Evolutionary conservation across 1,140 invertebrate species (phyloP).

Genomic region (Uloborus diversus): DNA sequence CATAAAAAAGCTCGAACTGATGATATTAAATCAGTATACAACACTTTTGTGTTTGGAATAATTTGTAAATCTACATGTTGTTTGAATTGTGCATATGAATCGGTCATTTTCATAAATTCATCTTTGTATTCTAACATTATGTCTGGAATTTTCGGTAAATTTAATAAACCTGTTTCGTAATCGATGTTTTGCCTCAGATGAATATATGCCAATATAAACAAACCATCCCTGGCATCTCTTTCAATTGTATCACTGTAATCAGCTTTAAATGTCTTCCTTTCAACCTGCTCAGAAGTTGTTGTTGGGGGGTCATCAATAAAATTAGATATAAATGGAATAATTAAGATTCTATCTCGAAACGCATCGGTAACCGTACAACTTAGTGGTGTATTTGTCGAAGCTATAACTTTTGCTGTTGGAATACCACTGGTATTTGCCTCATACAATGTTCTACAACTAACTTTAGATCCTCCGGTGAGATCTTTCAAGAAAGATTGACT

Average conservation of each 20-base stretch:
- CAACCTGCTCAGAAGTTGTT: not conserved
- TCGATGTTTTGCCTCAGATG: slow-evolving; percentile 13
- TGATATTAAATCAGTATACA: slow-evolving; percentile 1
- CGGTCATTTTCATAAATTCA: slow-evolving; percentile 7
- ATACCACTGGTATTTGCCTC: not conserved
- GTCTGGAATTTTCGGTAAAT: not conserved
- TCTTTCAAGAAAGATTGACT: slow-evolving; percentile 20
- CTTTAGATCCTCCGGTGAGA: slow-evolving; percentile 12
- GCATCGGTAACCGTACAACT: slow-evolving; percentile 9
- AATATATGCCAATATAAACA: slow-evolving; percentile 9
- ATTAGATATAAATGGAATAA: not conserved
- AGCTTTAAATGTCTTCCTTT: not conserved
- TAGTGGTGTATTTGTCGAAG: slow-evolving; percentile 9
- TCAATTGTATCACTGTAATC: not conserved
- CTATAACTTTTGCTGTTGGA: slow-evolving; percentile 22
- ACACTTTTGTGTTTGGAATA: not conserved
- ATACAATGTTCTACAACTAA: slow-evolving; percentile 26
- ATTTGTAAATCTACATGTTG: slow-evolving; percentile 12
- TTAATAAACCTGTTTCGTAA: not conserved
- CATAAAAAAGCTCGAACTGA: slow-evolving; percentile 17
- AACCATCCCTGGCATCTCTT: not conserved
- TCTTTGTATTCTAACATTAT: slow-evolving; percentile 21
- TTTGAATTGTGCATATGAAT: slow-evolving; percentile 8
- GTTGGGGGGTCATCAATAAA: not conserved
- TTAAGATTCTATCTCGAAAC: slow-evolving; percentile 6